Evolutionary conservation across 2,888 invertebrate genomes (phyloP), one percentile per base, ranked within the genome.

Genomic region (Cryptophagus acutangulus): DNA sequence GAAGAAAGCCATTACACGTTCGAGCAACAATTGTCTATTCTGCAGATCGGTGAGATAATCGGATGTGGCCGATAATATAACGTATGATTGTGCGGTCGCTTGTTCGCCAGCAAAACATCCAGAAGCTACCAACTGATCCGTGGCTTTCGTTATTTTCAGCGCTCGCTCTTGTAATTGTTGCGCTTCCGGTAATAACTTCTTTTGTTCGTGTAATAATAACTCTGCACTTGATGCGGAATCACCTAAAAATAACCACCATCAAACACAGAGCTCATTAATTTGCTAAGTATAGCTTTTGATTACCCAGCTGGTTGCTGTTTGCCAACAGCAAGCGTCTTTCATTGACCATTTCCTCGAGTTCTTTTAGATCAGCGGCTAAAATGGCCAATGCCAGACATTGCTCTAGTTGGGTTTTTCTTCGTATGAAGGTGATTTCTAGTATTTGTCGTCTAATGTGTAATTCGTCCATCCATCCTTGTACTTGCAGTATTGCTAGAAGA

Each of bases 331-430:
- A 73, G 36, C 75, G 72, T 49, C 78, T 72, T 38, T 74, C 73
- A 38, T 70, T 71, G 12, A 84, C 63, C 30, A 74, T 70, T 13
- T 77, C 72, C 57, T 83, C 81, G 17, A 85, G 66, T 49, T 79
- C 76, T 33, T 77, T 71, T 36, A 88, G 72, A 63, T 87, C 88
- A 33, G 78, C 76, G 34, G 85, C 84, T 24, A 88, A 70, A 54
- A 85, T 71, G 33, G 84, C 82, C 41, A 87, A 69, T 24, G 84
- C 84, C 43, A 87, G 70, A 55, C 86, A 84, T 65, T 88, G 87
- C 60, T 88, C 87, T 55, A 89, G 71, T 61, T 86, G 81, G 4
- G 77, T 75, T 66, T 86, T 85, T 50, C 86, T 73, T 52, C 75
- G 77, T 52, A 77, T 77, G 71, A 82, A 82, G 26, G 76, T 74